Conservation (phyloP, 2,797 vertebrate species). For the Sarcoramphus papa region DNA sequence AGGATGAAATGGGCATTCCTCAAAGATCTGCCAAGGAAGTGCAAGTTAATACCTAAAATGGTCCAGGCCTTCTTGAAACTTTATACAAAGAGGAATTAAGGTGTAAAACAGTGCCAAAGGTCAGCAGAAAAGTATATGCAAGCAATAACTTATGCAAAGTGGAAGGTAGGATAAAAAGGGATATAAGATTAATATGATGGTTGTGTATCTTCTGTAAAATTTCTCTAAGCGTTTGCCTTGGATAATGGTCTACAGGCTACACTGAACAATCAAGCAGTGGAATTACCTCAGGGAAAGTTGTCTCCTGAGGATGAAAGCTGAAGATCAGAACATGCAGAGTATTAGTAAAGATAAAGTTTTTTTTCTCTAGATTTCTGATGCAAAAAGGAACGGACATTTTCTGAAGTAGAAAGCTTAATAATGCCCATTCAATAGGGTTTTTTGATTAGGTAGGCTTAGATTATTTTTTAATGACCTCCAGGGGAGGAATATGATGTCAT, state of each 20-base stretch:
- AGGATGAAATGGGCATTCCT: conserved; percentile 20
- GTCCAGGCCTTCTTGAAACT: neutral
- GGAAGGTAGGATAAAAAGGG: neutral
- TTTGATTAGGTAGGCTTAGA: neutral
- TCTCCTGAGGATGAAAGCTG: neutral
- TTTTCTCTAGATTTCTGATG: neutral
- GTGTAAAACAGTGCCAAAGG: conserved; percentile 11
- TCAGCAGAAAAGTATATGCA: conserved; percentile 4
- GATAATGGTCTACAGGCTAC: neutral
- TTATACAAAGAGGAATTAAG: conserved; percentile 34
- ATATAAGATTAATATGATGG: neutral
- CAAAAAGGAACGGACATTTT: neutral
- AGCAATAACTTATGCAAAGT: neutral
- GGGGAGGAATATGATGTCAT: neutral
- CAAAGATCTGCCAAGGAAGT: neutral
- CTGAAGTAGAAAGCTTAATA: neutral
- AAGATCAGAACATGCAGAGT: neutral
- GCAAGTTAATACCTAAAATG: conserved; percentile 48
- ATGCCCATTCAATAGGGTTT: neutral
- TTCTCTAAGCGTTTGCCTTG: neutral
- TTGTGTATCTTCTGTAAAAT: neutral
- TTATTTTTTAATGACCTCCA: neutral
- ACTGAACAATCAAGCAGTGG: neutral
- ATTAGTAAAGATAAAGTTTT: neutral
- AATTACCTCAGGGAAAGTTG: neutral